These are phyloP conservation scores for Streblospio benedicti DNA, from an alignment of 1,140 invertebrate genomes.

Conservation along the genomic window DNA sequence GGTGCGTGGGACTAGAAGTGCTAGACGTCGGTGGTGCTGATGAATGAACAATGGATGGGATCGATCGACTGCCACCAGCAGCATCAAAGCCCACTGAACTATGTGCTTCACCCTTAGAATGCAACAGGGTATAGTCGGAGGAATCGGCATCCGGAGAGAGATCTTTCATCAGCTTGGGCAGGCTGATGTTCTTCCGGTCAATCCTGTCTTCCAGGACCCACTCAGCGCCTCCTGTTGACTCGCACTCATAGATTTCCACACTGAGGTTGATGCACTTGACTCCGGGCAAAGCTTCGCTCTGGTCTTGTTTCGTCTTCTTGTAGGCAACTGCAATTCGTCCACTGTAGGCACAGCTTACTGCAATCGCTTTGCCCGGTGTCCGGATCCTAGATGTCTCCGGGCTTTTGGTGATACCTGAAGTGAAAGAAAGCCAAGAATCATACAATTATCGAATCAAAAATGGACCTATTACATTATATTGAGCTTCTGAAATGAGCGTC, in stretches of 20 bases:
- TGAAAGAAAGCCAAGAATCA: constrained; percentile 7
- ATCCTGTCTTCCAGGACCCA: constrained; percentile 94
- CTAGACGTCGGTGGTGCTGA: background rate
- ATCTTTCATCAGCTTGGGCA: constrained; percentile 41
- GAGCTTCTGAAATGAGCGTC: too few species aligned
- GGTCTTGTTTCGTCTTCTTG: constrained; percentile 43
- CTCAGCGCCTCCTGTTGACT: constrained; percentile 91
- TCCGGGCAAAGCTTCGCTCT: constrained; percentile 55
- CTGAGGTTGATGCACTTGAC: constrained; percentile 80
- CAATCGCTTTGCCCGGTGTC: constrained; percentile 60
- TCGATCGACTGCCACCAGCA: background rate
- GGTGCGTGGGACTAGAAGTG: too few species aligned
- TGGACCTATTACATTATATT: constrained; percentile 16
- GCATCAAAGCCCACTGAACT: background rate
- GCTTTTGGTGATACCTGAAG: too few species aligned
- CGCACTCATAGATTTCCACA: constrained; percentile 98
- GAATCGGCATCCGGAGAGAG: constrained; percentile 24
- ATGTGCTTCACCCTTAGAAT: background rate
- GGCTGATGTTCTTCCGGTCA: constrained; percentile 42
- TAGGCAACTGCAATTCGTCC: constrained; percentile 94
- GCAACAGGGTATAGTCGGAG: background rate
- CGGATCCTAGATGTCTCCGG: too few species aligned
- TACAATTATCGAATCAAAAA: constrained; percentile 24
- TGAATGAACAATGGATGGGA: background rate
- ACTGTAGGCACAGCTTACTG: constrained; percentile 93